Percentiles rank a stretch among this genome's conserved stretches.
Conservation (phyloP, 2,888 invertebrate genomes). For the Ametastegia equiseti region DNA sequence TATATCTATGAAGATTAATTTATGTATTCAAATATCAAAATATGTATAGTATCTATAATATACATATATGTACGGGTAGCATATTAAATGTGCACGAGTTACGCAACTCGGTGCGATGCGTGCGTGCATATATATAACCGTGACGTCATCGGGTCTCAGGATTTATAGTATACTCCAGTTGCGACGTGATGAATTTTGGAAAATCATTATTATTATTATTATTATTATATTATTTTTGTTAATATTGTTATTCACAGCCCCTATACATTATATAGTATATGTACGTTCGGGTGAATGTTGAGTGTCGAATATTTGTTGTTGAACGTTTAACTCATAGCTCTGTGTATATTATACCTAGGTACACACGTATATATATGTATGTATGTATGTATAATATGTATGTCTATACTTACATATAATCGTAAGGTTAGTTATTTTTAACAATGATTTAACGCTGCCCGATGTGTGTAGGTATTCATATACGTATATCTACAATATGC, state of each 20-base stretch:
- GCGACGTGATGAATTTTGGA: not conserved
- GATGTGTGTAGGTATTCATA: no score
- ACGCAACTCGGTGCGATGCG: constrained; percentile 15
- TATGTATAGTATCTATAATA: constrained; percentile 1
- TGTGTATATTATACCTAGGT: no score
- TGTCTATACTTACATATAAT: not conserved
- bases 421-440: constrained; percentile 17
- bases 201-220: not conserved
- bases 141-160: constrained; percentile 23
- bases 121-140: not conserved
- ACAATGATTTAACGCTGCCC: not conserved
- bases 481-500: not conserved
- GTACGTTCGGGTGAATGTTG: no score
- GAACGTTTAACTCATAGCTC: no score
- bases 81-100: constrained; percentile 9
- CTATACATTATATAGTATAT: no score
- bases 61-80: not conserved
- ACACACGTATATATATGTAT: no score
- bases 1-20: not conserved
- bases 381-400: not conserved
- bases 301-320: no score
- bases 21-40: not conserved
- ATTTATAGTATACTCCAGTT: not conserved
- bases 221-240: not conserved
- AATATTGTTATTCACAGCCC: not conserved